Percentiles rank a stretch among this genome's conserved stretches.
phyloP scores from a whole-genome alignment of 2,888 invertebrate species.

The Halictus ligatus region DNA sequence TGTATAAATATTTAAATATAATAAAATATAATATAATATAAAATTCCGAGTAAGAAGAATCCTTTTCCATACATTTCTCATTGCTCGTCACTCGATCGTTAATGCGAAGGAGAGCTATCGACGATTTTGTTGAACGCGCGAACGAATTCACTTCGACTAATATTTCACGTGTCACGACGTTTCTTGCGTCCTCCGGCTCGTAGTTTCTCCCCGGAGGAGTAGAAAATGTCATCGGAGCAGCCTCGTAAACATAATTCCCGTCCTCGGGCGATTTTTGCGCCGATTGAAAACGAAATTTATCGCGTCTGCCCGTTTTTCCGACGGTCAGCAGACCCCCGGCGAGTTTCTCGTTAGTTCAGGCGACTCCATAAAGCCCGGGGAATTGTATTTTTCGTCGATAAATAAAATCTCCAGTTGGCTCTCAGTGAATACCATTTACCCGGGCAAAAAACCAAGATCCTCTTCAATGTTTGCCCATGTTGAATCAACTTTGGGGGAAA shows the following conservation, averaged over 20 bases:
- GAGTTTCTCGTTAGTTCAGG: not conserved
- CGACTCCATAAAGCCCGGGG: not conserved
- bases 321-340: not conserved
- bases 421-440: not conserved
- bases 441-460: not conserved
- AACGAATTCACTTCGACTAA: not conserved
- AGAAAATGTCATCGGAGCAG: not conserved
- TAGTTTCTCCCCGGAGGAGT: not conserved
- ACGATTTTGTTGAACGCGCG: not conserved
- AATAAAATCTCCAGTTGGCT: not conserved
- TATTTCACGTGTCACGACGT: conserved; percentile 4
- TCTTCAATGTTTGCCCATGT: not conserved
- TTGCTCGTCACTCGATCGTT: not conserved
- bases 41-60: not conserved
- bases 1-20: too few species aligned
- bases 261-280: conserved; percentile 23
- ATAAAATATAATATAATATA: too few species aligned
- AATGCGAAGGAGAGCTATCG: not conserved
- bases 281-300: conserved; percentile 37
- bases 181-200: not conserved
- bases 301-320: not conserved
- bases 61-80: not conserved
- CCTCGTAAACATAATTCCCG: conserved; percentile 21
- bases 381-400: conserved; percentile 2
- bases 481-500: not conserved